These are phyloP conservation scores for Maniola jurtina DNA, from an alignment of 1,140 invertebrate species.

Conservation along the genomic window DNA sequence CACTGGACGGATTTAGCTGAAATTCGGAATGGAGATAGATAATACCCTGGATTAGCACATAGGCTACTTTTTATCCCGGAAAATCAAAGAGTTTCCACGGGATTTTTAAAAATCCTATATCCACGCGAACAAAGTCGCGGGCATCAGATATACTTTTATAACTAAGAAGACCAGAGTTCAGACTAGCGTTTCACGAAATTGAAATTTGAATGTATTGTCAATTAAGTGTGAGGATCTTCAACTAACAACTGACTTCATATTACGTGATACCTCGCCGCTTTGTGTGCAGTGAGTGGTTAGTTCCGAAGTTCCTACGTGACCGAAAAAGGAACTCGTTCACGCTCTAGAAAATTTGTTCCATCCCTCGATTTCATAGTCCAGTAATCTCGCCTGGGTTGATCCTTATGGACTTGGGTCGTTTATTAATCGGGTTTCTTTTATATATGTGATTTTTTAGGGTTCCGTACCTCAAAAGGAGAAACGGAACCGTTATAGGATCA, in stretches of 20 bases:
- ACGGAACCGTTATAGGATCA: too few species aligned
- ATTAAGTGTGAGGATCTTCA: slow-evolving; percentile 3
- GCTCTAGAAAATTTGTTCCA: slow-evolving; percentile 15
- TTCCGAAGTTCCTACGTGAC: slow-evolving; percentile 28
- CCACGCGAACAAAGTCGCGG: too few species aligned
- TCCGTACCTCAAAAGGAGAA: too few species aligned
- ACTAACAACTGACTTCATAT: slow-evolving; percentile 20
- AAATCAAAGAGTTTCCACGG: too few species aligned
- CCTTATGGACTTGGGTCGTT: not conserved
- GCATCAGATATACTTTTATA: too few species aligned
- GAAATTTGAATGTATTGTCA: slow-evolving; percentile 3
- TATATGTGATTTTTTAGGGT: not conserved
- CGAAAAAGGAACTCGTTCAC: slow-evolving; percentile 18
- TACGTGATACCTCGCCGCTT: slow-evolving; percentile 18
- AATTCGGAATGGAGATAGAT: too few species aligned
- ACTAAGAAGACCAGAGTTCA: too few species aligned
- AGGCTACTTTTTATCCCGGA: too few species aligned
- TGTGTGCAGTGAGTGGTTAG: slow-evolving; percentile 24
- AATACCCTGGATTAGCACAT: too few species aligned
- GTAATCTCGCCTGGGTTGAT: slow-evolving; percentile 11
- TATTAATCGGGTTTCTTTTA: not conserved
- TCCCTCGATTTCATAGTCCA: slow-evolving; percentile 20
- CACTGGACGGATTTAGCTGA: too few species aligned
- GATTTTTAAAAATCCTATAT: too few species aligned
- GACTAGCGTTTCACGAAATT: not conserved